Percentiles rank a stretch among this genome's conserved stretches.
Conservation (phyloP, 2,888 invertebrate genomes). For the Escarpia spicata region DNA sequence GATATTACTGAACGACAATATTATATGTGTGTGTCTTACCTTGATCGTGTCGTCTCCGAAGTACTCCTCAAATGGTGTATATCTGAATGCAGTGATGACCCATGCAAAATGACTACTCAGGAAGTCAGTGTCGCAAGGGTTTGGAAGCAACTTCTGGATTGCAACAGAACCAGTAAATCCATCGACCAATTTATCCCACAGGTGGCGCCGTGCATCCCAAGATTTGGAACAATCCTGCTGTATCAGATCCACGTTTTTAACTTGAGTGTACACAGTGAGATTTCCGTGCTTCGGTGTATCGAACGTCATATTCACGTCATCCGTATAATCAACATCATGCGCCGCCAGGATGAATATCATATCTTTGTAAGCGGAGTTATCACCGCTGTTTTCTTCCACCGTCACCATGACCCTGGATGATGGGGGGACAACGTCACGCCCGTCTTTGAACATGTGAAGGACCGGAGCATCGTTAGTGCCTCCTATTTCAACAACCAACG, state of each 20-base stretch:
- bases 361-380: not conserved
- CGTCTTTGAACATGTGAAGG: not conserved
- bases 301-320: not conserved
- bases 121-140: not conserved
- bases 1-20: not conserved
- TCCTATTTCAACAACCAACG: not conserved
- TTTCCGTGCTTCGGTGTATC: not conserved
- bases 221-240: not conserved
- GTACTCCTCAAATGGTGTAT: not conserved
- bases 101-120: not conserved
- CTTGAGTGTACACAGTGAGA: not conserved
- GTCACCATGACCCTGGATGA: not conserved
- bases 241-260: not conserved
- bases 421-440: not conserved
- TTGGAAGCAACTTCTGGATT: not conserved
- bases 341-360: not conserved
- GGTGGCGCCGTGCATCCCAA: not conserved
- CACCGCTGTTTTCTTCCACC: not conserved
- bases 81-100: not conserved
- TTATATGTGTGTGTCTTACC: not conserved
- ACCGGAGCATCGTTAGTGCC: not conserved
- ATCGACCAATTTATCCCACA: not conserved
- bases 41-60: not conserved
- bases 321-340: not conserved
- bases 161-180: not conserved